Conservation (phyloP, 2,797 vertebrate genomes). For the Dipus sagitta region DNA sequence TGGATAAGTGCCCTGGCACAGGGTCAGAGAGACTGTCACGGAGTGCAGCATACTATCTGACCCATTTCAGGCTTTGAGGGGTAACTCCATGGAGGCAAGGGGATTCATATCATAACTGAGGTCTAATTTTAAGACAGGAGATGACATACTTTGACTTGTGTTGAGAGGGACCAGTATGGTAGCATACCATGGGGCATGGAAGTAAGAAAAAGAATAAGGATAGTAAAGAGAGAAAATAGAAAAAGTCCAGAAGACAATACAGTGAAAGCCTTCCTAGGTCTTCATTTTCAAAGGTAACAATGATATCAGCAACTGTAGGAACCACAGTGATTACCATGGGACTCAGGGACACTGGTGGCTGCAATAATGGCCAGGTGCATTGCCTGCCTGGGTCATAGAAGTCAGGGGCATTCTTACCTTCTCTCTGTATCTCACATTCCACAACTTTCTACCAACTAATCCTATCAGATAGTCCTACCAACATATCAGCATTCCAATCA, state of each 20-base stretch:
- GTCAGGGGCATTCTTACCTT: neutral
- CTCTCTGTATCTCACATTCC: neutral
- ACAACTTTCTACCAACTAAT: neutral
- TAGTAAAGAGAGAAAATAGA: neutral
- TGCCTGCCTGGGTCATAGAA: neutral
- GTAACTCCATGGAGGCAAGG: neutral
- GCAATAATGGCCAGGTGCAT: rapidly evolving
- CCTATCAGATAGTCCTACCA: neutral
- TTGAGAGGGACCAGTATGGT: neutral
- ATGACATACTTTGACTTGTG: neutral
- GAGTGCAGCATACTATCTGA: neutral
- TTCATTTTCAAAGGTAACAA: too few relatives aligned
- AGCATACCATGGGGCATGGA: neutral
- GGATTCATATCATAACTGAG: neutral
- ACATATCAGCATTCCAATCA: neutral
- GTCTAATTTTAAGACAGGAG: neutral
- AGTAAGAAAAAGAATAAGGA: too few relatives aligned
- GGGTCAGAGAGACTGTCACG: rapidly evolving
- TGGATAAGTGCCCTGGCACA: rapidly evolving
- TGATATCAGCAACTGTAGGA: neutral
- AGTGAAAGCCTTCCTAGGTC: rapidly evolving
- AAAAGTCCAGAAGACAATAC: neutral
- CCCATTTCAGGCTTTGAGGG: rapidly evolving
- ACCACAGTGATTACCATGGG: neutral
- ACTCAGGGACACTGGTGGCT: neutral